Conservation (phyloP, 2,113 vertebrate genomes). For the Eidolon helvum region DNA sequence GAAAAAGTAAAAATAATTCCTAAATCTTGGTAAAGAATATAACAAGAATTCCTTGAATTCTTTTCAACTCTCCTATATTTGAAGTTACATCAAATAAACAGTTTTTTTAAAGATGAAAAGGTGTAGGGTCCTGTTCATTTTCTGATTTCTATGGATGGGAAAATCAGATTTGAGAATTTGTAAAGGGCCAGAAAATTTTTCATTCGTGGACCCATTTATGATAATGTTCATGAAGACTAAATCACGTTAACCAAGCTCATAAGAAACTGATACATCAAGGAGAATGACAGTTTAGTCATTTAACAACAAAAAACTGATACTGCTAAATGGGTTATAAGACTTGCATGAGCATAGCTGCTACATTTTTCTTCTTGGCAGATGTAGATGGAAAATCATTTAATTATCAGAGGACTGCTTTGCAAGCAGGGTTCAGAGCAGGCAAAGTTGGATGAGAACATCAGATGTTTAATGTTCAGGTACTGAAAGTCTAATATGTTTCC, state of each 20-base stretch:
- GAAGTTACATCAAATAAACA: not conserved
- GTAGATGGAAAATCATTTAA: slow-evolving; percentile 24
- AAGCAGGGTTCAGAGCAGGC: not conserved
- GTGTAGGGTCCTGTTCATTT: not conserved
- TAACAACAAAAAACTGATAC: slow-evolving; percentile 23
- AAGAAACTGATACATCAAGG: not conserved
- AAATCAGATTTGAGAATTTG: not conserved
- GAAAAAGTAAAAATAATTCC: not conserved
- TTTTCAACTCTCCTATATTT: not conserved
- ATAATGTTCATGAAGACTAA: not conserved
- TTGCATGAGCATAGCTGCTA: not conserved
- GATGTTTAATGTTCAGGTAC: not conserved
- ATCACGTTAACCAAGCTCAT: slow-evolving; percentile 16
- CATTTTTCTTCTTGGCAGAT: slow-evolving; percentile 48
- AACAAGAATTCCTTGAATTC: not conserved
- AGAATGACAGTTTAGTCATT: slow-evolving; percentile 32
- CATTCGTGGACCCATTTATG: not conserved
- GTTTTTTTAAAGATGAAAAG: not conserved
- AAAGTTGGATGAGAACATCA: not conserved
- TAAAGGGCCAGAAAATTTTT: not conserved
- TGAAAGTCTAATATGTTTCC: slow-evolving; percentile 16
- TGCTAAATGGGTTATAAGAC: slow-evolving; percentile 24
- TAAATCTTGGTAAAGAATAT: not conserved
- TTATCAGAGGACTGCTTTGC: slow-evolving; percentile 11
- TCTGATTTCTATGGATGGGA: not conserved